These are phyloP conservation scores for Drosophila meridiana DNA, from an alignment of 2,888 invertebrate species.

Conservation along the genomic window DNA sequence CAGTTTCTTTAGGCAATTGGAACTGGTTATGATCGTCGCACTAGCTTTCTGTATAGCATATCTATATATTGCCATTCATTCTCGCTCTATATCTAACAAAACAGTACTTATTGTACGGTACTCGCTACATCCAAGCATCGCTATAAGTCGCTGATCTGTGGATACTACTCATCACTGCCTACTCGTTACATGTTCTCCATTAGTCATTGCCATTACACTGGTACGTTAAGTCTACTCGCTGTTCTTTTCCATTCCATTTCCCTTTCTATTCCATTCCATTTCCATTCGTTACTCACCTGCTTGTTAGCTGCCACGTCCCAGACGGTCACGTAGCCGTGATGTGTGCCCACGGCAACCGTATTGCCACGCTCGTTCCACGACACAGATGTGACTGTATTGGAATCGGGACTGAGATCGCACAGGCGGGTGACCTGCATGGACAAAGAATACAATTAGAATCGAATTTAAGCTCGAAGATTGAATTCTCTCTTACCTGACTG, in stretches of 20 bases:
- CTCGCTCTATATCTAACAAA: background rate
- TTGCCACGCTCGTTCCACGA: conserved; percentile 99
- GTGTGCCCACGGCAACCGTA: conserved; percentile 98
- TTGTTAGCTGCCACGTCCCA: conserved; percentile 99
- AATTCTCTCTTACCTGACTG: conserved; percentile 89
- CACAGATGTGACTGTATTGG: conserved; percentile 98
- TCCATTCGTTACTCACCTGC: conserved; percentile 86
- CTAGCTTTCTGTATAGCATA: too few relatives aligned
- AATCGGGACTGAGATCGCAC: conserved; percentile 97
- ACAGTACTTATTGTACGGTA: background rate
- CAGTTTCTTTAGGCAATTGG: too few relatives aligned
- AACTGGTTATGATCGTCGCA: too few relatives aligned
- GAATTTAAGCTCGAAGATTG: too few relatives aligned
- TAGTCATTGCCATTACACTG: background rate
- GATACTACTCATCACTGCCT: background rate
- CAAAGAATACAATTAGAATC: background rate
- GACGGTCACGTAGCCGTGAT: conserved; percentile 98
- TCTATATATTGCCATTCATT: too few relatives aligned
- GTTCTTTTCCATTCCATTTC: too few relatives aligned
- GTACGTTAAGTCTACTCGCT: background rate
- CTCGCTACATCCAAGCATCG: background rate
- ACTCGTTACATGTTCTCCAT: background rate
- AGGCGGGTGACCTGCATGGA: conserved; percentile 91
- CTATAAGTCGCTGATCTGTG: background rate
- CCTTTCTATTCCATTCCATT: too few relatives aligned